These are phyloP conservation scores for Platycheirus albimanus DNA, from an alignment of 2,888 invertebrate genomes.

Conservation along the genomic window DNA sequence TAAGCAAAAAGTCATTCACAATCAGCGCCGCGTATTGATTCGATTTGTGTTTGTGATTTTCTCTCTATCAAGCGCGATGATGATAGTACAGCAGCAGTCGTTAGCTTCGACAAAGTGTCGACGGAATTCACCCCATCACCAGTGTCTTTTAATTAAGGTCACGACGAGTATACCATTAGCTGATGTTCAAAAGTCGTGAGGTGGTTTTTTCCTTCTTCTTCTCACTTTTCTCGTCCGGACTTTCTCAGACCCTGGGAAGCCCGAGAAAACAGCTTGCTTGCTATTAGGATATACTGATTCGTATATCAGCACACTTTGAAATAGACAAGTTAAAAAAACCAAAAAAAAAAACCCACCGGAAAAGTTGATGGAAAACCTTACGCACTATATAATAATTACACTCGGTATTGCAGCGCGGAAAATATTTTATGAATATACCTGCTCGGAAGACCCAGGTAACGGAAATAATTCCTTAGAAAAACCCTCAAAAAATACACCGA, in stretches of 20 bases:
- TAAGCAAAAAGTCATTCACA: slow-evolving; percentile 69
- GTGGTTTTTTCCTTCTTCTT: slow-evolving; percentile 6
- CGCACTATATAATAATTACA: slow-evolving; percentile 42
- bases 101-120: slow-evolving; percentile 65
- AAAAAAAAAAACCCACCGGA: slow-evolving; percentile 18
- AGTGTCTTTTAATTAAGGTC: slow-evolving; percentile 72
- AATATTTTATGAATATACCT: slow-evolving; percentile 43
- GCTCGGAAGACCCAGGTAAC: slow-evolving; percentile 51
- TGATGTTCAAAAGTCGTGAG: slow-evolving; percentile 46
- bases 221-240: slow-evolving; percentile 12
- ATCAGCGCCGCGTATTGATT: slow-evolving; percentile 71
- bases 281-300: no score
- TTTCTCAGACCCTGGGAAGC: slow-evolving; percentile 53
- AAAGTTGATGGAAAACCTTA: slow-evolving; percentile 39
- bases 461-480: slow-evolving; percentile 37
- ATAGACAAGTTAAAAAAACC: no score
- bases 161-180: slow-evolving; percentile 73
- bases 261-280: slow-evolving; percentile 15
- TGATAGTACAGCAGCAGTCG: slow-evolving; percentile 25
- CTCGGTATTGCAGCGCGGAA: slow-evolving; percentile 7
- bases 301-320: no score
- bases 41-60: slow-evolving; percentile 70
- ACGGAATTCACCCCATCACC: slow-evolving; percentile 72
- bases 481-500: slow-evolving; percentile 43
- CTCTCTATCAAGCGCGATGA: slow-evolving; percentile 56